Evolutionary conservation across 2,888 invertebrate genomes (phyloP), one percentile per base, ranked within the genome.

Genomic region (Drosophila limbata): DNA sequence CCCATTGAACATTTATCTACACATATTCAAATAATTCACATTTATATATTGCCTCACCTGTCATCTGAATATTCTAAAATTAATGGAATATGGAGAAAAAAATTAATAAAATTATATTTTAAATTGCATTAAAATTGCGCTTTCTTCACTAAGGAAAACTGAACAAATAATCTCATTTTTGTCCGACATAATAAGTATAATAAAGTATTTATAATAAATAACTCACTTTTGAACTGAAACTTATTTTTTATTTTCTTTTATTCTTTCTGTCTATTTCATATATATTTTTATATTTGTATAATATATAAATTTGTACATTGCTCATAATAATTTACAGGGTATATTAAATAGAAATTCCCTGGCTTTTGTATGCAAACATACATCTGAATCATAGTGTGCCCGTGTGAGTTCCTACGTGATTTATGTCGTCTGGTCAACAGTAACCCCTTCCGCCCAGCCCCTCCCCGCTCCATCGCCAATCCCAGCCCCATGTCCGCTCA

Each of bases 351-450:
- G 44, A 15, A 35, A 67, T 67, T 15, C 37, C 56, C 71, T 63
- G 72, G 63, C 52, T 62, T 57, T 40, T 45, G 15, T 19, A 21
- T 25, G 39, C 45, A 25, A 35, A 25, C 37, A 15, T n/a, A 13
- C 19, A 37, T 33, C 33, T 45, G 31, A 25, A 13, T 52, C 25
- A 48, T 15, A 37, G 11, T 55, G 25, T 19, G 25, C 28, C 9
- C 59, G 28, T 44, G 28, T 61, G 60, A 42, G 67, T 55, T 28
- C 33, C 52, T 75, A 62, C 79, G 79, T 77, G 76, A 77, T 77
- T 77, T 79, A 77, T 77, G 59, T 60, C 37, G 79, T 79, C 79
- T 77, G 77, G 79, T 56, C 69, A 62, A 48, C 52, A 53, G 25
- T 55, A 56, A 19, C 15, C 42, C 63, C 40, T n/a, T 42, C n/a